Evolutionary conservation across 2,797 vertebrate genomes (phyloP).

Genomic region (Lateolabrax maculatus): DNA sequence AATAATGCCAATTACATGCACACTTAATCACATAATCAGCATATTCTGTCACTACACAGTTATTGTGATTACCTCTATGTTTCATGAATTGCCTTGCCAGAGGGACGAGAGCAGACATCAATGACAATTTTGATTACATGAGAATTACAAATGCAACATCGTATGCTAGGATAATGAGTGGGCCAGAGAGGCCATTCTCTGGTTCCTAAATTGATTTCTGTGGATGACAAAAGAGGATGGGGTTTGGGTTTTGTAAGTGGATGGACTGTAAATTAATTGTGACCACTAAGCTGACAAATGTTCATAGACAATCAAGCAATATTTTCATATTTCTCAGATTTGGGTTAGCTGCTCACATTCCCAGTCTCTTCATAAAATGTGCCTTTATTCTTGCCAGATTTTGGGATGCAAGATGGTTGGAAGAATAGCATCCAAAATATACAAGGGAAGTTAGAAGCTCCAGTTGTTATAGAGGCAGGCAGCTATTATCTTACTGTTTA

Average conservation of each 20-base stretch:
- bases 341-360: slow-evolving; percentile 71
- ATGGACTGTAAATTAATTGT: slow-evolving; percentile 86
- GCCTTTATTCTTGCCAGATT: slow-evolving; percentile 73
- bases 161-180: slow-evolving; percentile 80
- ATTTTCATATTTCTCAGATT: slow-evolving; percentile 79
- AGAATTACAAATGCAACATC: slow-evolving; percentile 84
- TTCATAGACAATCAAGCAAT: slow-evolving; percentile 78
- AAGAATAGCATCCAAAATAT: slow-evolving; percentile 65
- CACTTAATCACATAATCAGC: slow-evolving; percentile 92
- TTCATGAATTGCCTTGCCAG: slow-evolving; percentile 88
- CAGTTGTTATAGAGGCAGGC: slow-evolving; percentile 46
- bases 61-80: slow-evolving; percentile 90
- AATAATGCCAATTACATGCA: slow-evolving; percentile 92
- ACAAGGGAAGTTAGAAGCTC: slow-evolving; percentile 56
- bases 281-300: slow-evolving; percentile 81
- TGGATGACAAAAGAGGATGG: slow-evolving; percentile 78
- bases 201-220: slow-evolving; percentile 85
- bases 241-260: slow-evolving; percentile 81
- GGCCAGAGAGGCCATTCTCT: slow-evolving; percentile 82
- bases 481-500: slow-evolving; percentile 44
- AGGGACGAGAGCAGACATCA: slow-evolving; percentile 87
- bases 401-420: slow-evolving; percentile 60
- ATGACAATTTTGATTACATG: slow-evolving; percentile 85
- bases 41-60: slow-evolving; percentile 90
- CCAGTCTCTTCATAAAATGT: slow-evolving; percentile 71